phyloP scores from a whole-genome alignment of 2,888 invertebrate species.

The Elegia similella region DNA sequence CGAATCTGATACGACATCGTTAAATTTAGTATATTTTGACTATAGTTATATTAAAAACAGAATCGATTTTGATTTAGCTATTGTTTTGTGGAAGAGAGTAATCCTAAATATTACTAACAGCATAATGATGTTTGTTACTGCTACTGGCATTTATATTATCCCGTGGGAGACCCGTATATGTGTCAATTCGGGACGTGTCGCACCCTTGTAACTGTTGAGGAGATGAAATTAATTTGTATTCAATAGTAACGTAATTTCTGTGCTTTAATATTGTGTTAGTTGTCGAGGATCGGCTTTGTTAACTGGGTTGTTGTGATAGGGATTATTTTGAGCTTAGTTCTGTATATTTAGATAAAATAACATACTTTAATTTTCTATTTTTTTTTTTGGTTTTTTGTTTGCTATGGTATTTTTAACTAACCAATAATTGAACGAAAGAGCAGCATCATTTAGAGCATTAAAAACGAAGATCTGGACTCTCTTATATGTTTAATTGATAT shows the following conservation, averaged over 20 bases:
- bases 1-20: no score
- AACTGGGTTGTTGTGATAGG: neutral
- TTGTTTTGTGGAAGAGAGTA: neutral
- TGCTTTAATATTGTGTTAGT: neutral
- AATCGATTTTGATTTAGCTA: neutral
- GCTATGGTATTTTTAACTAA: no score
- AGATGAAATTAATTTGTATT: conserved; percentile 3
- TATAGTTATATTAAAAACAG: no score
- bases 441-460: no score
- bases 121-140: neutral
- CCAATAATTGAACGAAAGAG: no score
- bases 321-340: neutral
- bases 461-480: no score
- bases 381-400: no score
- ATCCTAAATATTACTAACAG: neutral
- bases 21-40: no score
- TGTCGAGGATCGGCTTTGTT: neutral
- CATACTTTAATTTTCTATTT: no score
- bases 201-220: neutral
- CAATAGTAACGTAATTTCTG: conserved; percentile 1
- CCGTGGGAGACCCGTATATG: neutral
- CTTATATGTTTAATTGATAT: no score
- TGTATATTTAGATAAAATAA: no score
- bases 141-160: neutral
- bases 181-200: neutral